Evolutionary conservation across 2,888 invertebrate genomes (phyloP).

Genomic region (Therioaphis trifolii): DNA sequence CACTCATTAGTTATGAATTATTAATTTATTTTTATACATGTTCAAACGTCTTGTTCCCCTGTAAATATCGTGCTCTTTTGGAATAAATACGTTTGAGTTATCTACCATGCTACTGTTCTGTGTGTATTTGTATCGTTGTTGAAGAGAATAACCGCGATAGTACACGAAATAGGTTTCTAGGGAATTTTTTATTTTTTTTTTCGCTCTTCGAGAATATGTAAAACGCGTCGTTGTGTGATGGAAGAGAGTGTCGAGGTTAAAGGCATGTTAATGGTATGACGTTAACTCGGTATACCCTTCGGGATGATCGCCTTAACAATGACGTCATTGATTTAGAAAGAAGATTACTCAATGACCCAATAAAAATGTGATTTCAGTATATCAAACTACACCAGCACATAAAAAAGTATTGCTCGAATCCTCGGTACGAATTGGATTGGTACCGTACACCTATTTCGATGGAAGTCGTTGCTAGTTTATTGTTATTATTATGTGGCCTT

Average conservation of each 20-base stretch:
- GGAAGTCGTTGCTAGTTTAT: slow-evolving; percentile 17
- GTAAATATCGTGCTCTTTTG: no score
- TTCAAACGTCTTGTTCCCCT: not conserved
- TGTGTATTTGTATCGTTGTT: no score
- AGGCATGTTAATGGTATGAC: no score
- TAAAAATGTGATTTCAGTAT: slow-evolving; percentile 20
- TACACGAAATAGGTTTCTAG: no score
- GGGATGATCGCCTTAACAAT: not conserved
- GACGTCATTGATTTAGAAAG: slow-evolving; percentile 21
- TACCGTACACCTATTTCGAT: not conserved
- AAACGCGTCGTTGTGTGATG: no score
- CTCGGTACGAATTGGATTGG: not conserved
- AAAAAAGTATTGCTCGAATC: slow-evolving; percentile 2
- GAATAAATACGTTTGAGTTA: no score
- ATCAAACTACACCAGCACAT: slow-evolving; percentile 19
- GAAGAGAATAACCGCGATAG: no score
- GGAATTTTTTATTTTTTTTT: no score
- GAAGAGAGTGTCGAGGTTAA: no score
- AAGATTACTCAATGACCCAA: slow-evolving; percentile 27
- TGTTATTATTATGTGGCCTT: slow-evolving; percentile 4
- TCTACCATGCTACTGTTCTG: no score
- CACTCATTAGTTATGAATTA: no score
- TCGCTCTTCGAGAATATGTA: no score
- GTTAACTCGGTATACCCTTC: not conserved
- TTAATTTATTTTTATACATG: not conserved